Conservation (phyloP, 1,140 invertebrate genomes). For the Leguminivora glycinivorella region DNA sequence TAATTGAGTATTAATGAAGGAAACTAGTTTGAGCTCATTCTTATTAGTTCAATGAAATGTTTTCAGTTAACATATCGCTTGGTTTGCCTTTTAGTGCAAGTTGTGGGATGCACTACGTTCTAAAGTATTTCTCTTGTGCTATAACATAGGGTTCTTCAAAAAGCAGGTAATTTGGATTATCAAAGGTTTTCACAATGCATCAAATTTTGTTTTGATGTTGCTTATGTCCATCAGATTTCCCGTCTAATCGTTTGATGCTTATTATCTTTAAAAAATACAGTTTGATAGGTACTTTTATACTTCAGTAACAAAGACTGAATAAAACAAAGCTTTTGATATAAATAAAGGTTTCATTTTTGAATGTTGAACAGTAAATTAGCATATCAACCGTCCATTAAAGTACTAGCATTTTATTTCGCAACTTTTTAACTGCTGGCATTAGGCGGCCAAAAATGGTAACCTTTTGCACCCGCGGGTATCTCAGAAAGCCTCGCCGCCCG, state of each 20-base stretch:
- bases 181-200: too few relatives aligned
- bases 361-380: background rate
- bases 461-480: conserved; percentile 46
- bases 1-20: background rate
- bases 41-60: background rate
- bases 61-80: background rate
- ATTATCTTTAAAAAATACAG: too few relatives aligned
- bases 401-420: conserved; percentile 43
- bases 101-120: too few relatives aligned
- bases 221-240: too few relatives aligned
- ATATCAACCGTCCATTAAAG: conserved; percentile 33
- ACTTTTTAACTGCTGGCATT: conserved; percentile 46
- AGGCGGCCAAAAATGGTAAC: conserved; percentile 44
- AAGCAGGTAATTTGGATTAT: too few relatives aligned
- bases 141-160: too few relatives aligned
- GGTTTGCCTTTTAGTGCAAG: too few relatives aligned
- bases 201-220: too few relatives aligned
- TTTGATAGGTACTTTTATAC: background rate
- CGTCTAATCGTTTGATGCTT: too few relatives aligned
- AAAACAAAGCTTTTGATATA: background rate
- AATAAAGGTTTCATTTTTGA: background rate
- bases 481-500: conserved; percentile 43
- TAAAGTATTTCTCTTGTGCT: too few relatives aligned
- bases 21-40: background rate
- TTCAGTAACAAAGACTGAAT: background rate